A percentile compares a stretch with the other conserved stretches of the same genome.
Conservation (phyloP, 2,888 invertebrate genomes). For the Unio pictorum region DNA sequence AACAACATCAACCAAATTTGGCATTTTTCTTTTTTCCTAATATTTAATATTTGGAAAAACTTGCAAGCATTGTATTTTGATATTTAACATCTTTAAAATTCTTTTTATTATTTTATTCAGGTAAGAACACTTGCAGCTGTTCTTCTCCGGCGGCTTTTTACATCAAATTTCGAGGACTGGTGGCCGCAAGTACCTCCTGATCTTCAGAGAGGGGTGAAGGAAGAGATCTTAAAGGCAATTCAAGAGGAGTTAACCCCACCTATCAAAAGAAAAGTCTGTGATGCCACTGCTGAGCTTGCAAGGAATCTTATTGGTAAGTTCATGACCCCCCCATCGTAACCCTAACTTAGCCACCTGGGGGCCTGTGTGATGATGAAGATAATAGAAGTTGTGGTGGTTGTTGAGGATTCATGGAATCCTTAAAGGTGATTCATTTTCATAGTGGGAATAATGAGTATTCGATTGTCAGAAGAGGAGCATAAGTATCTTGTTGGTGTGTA, state of each 20-base stretch:
- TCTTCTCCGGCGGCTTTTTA: slow-evolving; percentile 86
- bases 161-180: slow-evolving; percentile 91
- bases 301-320: slow-evolving; percentile 78
- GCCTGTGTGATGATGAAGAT: not conserved
- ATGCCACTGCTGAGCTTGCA: slow-evolving; percentile 96
- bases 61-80: not conserved
- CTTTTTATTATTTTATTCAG: slow-evolving; percentile 51
- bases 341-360: no score
- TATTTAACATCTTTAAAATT: not conserved
- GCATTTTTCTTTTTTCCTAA: not conserved
- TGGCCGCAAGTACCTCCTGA: slow-evolving; percentile 90
- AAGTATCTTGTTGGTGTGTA: no score
- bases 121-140: slow-evolving; percentile 95
- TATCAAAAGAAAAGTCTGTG: slow-evolving; percentile 90
- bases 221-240: slow-evolving; percentile 87
- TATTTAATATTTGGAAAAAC: not conserved
- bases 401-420: no score
- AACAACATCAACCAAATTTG: not conserved
- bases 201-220: slow-evolving; percentile 87
- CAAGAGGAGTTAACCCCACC: slow-evolving; percentile 85
- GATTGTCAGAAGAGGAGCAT: no score
- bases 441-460: no score
- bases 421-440: no score
- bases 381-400: not conserved
- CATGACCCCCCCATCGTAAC: not conserved